A percentile compares a stretch with the other conserved stretches of the same genome.
Evolutionary conservation across 1,140 invertebrate genomes (phyloP).

Genomic region (Heliconius eleuchia): DNA sequence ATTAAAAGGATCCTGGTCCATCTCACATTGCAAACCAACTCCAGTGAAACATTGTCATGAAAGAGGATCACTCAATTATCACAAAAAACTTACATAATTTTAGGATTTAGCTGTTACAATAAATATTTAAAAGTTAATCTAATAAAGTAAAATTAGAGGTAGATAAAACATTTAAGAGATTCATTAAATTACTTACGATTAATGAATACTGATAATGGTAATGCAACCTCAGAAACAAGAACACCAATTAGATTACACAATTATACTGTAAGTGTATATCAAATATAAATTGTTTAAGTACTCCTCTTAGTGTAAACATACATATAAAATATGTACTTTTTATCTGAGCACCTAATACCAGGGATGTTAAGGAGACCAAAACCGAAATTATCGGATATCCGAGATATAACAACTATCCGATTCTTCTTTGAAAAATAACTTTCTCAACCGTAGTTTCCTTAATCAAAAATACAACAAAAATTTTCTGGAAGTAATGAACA

Average conservation of each 20-base stretch:
- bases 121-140: conserved; percentile 63
- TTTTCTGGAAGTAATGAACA: too few species aligned
- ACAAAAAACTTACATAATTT: conserved; percentile 45
- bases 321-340: conserved; percentile 23
- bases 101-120: conserved; percentile 60
- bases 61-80: conserved; percentile 38
- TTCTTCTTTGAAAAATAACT: too few species aligned
- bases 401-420: too few species aligned
- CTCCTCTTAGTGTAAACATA: conserved; percentile 26
- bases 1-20: conserved; percentile 29
- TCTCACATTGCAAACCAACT: conserved; percentile 27
- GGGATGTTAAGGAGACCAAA: too few species aligned
- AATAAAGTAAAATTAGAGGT: conserved; percentile 75
- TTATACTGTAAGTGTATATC: not conserved
- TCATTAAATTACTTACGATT: conserved; percentile 64
- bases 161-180: conserved; percentile 75
- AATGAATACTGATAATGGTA: conserved; percentile 77
- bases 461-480: too few species aligned
- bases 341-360: conserved; percentile 51
- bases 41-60: conserved; percentile 34
- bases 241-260: conserved; percentile 20
- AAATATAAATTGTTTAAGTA: conserved; percentile 36
- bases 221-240: conserved; percentile 46
- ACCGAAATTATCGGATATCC: too few species aligned
- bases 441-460: too few species aligned